Evolutionary conservation across 1,140 invertebrate species (phyloP).

Genomic region (Chironomus tepperi): DNA sequence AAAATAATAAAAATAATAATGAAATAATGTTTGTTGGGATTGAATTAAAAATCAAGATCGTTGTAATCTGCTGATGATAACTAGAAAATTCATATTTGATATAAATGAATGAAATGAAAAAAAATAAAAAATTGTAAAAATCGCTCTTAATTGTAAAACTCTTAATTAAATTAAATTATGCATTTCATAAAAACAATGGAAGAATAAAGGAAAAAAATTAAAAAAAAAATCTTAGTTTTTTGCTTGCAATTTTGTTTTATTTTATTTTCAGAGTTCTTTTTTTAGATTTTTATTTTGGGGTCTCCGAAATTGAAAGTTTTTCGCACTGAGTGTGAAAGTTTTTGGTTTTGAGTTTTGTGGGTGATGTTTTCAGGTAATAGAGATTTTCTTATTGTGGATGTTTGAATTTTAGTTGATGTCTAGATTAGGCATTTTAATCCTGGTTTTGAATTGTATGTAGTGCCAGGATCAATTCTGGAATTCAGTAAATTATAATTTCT

Average conservation of each 20-base stretch:
- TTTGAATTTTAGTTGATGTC: too few relatives aligned
- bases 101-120: neutral
- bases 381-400: too few relatives aligned
- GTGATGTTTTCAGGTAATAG: too few relatives aligned
- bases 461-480: too few relatives aligned
- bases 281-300: too few relatives aligned
- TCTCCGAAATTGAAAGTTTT: too few relatives aligned
- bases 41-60: neutral
- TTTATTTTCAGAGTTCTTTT: too few relatives aligned
- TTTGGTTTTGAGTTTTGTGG: too few relatives aligned
- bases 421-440: too few relatives aligned
- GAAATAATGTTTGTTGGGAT: neutral
- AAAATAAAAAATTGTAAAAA: neutral
- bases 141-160: conserved; percentile 16
- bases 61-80: neutral
- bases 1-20: neutral
- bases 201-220: conserved; percentile 15
- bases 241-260: neutral
- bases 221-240: neutral
- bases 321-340: too few relatives aligned
- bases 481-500: too few relatives aligned
- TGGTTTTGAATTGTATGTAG: too few relatives aligned
- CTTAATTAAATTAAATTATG: conserved; percentile 24
- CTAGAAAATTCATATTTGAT: conserved; percentile 10
- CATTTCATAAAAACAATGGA: conserved; percentile 22